Conservation (phyloP, 2,888 invertebrate genomes). For the Sycophila texana region DNA sequence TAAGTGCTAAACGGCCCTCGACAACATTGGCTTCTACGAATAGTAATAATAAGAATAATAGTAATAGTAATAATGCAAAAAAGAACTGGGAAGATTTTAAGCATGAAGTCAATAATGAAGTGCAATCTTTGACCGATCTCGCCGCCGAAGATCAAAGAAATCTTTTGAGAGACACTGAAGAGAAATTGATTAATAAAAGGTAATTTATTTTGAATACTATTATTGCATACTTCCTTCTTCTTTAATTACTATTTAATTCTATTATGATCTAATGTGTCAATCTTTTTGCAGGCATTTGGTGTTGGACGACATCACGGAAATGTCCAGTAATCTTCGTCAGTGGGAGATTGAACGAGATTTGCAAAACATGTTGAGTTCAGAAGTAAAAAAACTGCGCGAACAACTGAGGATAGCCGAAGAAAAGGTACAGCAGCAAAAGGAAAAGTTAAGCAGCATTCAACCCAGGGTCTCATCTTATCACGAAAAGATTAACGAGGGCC, state of each 20-base stretch:
- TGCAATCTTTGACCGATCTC: slow-evolving; percentile 60
- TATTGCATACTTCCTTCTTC: background rate
- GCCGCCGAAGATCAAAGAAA: slow-evolving; percentile 59
- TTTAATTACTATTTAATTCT: background rate
- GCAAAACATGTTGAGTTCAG: slow-evolving; percentile 64
- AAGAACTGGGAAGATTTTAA: slow-evolving; percentile 60
- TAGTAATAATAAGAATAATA: background rate
- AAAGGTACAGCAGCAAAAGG: slow-evolving; percentile 66
- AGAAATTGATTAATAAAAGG: slow-evolving; percentile 68
- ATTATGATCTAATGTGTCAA: background rate
- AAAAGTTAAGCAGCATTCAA: slow-evolving; percentile 65
- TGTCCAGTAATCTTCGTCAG: slow-evolving; percentile 69
- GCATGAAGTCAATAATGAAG: slow-evolving; percentile 61
- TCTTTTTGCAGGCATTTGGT: slow-evolving; percentile 66
- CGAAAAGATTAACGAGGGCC: slow-evolving; percentile 67
- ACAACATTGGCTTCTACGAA: background rate
- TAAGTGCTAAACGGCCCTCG: background rate
- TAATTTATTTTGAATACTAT: slow-evolving; percentile 54
- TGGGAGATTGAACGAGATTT: slow-evolving; percentile 70
- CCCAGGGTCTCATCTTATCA: slow-evolving; percentile 66
- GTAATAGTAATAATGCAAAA: slow-evolving; percentile 3
- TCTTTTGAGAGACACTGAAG: slow-evolving; percentile 64
- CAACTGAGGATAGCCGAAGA: slow-evolving; percentile 68
- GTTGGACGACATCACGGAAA: slow-evolving; percentile 70
- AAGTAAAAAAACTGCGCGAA: slow-evolving; percentile 68